Conservation (phyloP, 2,888 invertebrate species). For the Pogonocherus hispidulus region DNA sequence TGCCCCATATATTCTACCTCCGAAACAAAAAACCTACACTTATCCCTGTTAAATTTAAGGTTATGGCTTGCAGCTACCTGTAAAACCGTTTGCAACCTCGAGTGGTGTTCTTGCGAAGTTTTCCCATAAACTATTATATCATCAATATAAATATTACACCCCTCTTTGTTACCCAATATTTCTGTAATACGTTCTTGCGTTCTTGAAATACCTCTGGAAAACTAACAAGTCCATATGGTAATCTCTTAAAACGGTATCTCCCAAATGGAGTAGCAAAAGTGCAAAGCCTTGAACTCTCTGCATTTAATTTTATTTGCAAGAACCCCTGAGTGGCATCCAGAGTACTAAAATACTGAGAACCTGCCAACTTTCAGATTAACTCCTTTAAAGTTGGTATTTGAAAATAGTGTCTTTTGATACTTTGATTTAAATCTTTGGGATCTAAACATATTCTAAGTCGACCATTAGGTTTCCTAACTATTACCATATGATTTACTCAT, state of each 20-base stretch:
- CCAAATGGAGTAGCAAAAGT: slow-evolving; percentile 7
- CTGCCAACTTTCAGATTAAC: background rate
- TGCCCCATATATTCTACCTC: background rate
- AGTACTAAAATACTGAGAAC: background rate
- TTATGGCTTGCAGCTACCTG: background rate
- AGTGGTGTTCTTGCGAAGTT: background rate
- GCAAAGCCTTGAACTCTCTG: background rate
- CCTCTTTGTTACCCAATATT: background rate
- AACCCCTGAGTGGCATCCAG: slow-evolving; percentile 39
- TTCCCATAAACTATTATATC: background rate
- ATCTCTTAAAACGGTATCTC: background rate
- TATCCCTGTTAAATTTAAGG: background rate
- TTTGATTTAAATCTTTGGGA: slow-evolving; percentile 37
- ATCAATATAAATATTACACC: background rate
- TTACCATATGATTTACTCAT: slow-evolving; percentile 38
- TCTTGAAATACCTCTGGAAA: background rate
- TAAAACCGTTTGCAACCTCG: background rate
- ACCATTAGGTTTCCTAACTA: slow-evolving; percentile 35
- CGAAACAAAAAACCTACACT: background rate
- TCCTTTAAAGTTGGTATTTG: background rate
- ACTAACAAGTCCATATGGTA: background rate
- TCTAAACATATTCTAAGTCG: slow-evolving; percentile 42
- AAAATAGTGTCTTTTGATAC: slow-evolving; percentile 18
- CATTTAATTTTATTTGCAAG: slow-evolving; percentile 4
- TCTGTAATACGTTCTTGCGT: background rate